A percentile compares a stretch with the other conserved stretches of the same genome.
Evolutionary conservation across 2,888 invertebrate species (phyloP).

Genomic region (Nomada ferruginata): DNA sequence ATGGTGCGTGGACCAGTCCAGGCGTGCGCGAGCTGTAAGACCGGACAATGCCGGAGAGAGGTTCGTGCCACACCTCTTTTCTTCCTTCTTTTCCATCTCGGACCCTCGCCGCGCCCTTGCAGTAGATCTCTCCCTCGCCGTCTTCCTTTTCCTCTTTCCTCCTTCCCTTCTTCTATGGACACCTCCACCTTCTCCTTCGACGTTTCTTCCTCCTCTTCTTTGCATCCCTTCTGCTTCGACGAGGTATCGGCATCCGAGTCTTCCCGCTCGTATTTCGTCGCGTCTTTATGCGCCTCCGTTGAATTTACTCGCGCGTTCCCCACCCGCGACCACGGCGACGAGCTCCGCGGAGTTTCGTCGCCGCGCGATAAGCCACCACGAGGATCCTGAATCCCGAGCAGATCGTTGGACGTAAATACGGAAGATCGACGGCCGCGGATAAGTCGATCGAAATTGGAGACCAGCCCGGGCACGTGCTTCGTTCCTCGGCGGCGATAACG

Average conservation of each 20-base stretch:
- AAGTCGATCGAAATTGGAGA: slow-evolving; percentile 65
- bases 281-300: slow-evolving; percentile 67
- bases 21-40: slow-evolving; percentile 71
- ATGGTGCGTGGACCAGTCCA: slow-evolving; percentile 79
- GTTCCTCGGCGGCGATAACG: slow-evolving; percentile 1
- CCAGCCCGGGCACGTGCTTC: not conserved
- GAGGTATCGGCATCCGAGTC: slow-evolving; percentile 60
- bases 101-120: slow-evolving; percentile 77
- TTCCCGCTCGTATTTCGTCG: slow-evolving; percentile 70
- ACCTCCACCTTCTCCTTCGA: slow-evolving; percentile 4
- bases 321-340: slow-evolving; percentile 9
- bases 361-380: slow-evolving; percentile 46
- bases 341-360: slow-evolving; percentile 29
- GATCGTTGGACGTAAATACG: slow-evolving; percentile 60
- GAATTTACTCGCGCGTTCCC: slow-evolving; percentile 57
- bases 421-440: slow-evolving; percentile 54
- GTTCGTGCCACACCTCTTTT: slow-evolving; percentile 81
- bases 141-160: slow-evolving; percentile 35
- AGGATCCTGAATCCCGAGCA: slow-evolving; percentile 41
- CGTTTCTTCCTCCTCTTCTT: slow-evolving; percentile 18
- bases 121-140: slow-evolving; percentile 58
- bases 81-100: slow-evolving; percentile 78
- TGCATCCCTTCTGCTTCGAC: slow-evolving; percentile 49
- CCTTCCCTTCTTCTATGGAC: not conserved
- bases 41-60: slow-evolving; percentile 76